Conservation (phyloP, 1,140 invertebrate species). For the Hetaerina americana region DNA sequence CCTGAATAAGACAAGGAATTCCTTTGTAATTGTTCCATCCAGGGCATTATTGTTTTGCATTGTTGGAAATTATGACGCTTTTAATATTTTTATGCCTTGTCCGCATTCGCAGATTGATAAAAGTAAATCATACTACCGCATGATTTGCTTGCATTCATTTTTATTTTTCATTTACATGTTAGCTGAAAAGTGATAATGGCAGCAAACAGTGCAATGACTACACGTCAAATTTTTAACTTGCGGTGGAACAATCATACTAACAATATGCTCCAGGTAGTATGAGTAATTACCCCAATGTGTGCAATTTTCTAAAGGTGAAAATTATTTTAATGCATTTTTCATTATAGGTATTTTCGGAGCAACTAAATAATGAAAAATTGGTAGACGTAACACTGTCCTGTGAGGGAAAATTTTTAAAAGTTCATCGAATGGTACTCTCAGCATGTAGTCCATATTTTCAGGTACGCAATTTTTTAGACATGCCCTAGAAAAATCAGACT, state of each 20-base stretch:
- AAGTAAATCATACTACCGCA: too few relatives aligned
- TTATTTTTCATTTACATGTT: too few relatives aligned
- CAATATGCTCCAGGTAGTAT: constrained; percentile 33
- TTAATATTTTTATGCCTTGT: too few relatives aligned
- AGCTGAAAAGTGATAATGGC: too few relatives aligned
- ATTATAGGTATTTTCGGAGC: constrained; percentile 35
- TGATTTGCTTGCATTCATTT: too few relatives aligned
- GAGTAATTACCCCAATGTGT: neutral
- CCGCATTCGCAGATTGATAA: too few relatives aligned
- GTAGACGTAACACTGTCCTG: constrained; percentile 44
- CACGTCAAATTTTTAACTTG: constrained; percentile 20
- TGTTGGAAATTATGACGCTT: too few relatives aligned
- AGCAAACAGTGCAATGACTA: neutral
- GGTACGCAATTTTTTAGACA: constrained; percentile 21
- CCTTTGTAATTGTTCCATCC: too few relatives aligned
- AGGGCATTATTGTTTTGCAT: too few relatives aligned
- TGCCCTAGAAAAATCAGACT: too few relatives aligned
- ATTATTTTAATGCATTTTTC: neutral
- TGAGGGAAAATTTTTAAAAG: constrained; percentile 38
- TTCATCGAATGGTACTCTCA: constrained; percentile 42
- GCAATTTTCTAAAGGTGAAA: neutral
- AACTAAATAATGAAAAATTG: constrained; percentile 33
- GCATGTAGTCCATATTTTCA: constrained; percentile 44
- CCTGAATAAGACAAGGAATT: too few relatives aligned
- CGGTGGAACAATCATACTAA: constrained; percentile 39